Conservation (phyloP, 2,113 vertebrate genomes). For the Pterophyllum scalare region DNA sequence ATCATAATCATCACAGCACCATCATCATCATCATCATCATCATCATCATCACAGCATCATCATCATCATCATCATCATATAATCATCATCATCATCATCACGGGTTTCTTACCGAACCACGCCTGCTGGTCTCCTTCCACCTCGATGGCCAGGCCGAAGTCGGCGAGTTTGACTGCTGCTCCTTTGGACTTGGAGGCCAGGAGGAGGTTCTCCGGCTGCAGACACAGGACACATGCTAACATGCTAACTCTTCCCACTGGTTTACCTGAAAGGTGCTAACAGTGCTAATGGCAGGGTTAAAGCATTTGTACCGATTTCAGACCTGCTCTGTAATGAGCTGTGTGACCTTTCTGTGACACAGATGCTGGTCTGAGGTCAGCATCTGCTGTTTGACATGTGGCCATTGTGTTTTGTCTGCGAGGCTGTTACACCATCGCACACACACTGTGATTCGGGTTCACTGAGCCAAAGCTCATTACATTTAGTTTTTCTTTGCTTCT, state of each 20-base stretch:
- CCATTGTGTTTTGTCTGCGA: not conserved
- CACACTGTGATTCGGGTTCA: not conserved
- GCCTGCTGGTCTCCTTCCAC: conserved; percentile 80
- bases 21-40: not conserved
- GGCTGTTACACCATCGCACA: not conserved
- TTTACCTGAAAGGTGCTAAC: not conserved
- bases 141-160: conserved; percentile 75
- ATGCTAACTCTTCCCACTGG: conserved; percentile 3
- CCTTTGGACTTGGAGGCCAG: conserved; percentile 76
- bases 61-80: not conserved
- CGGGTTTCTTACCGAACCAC: conserved; percentile 64
- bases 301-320: not conserved
- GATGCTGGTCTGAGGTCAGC: too few relatives aligned
- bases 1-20: too few relatives aligned
- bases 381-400: not conserved
- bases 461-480: not conserved
- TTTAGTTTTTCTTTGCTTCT: not conserved
- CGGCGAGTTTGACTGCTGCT: conserved; percentile 71
- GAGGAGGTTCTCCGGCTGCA: conserved; percentile 73
- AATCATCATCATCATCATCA: accelerated
- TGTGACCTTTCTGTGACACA: not conserved
- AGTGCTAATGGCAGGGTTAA: not conserved
- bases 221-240: conserved; percentile 28
- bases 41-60: not conserved
- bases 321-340: not conserved